A percentile compares a stretch with the other conserved stretches of the same genome.
Conservation (phyloP, 2,888 invertebrate species). For the Emmelina monodactyla region DNA sequence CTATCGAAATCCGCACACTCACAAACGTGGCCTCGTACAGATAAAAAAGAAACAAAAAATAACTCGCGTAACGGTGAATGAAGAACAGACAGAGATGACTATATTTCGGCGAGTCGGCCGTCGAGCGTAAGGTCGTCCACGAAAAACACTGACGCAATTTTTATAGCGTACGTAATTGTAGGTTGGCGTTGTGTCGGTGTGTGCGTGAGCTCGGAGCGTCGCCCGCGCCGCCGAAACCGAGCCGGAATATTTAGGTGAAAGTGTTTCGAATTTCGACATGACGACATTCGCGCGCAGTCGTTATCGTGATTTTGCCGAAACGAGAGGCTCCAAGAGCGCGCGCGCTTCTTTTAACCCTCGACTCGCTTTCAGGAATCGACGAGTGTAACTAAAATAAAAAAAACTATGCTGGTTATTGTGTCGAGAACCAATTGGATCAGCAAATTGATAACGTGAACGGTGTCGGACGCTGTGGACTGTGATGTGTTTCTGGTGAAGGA, state of each 20-base stretch:
- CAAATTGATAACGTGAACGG: constrained; percentile 57
- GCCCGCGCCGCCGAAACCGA: constrained; percentile 64
- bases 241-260: constrained; percentile 68
- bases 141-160: constrained; percentile 67
- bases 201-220: constrained; percentile 64
- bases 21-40: constrained; percentile 45
- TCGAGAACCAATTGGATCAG: constrained; percentile 41
- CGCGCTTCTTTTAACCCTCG: constrained; percentile 29
- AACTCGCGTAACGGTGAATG: constrained; percentile 44
- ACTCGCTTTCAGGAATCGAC: constrained; percentile 44
- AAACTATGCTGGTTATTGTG: constrained; percentile 58
- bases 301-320: constrained; percentile 67
- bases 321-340: constrained; percentile 48
- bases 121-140: constrained; percentile 55
- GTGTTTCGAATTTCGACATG: constrained; percentile 67
- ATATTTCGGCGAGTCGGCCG: constrained; percentile 53
- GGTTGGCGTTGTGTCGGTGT: constrained; percentile 48
- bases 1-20: constrained; percentile 65
- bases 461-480: constrained; percentile 43
- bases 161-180: constrained; percentile 64
- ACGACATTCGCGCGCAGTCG: constrained; percentile 67
- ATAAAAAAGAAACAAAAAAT: constrained; percentile 55
- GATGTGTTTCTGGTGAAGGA: constrained; percentile 57
- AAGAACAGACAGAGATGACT: constrained; percentile 59
- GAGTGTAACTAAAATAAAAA: constrained; percentile 40